phyloP scores from a whole-genome alignment of 2,113 vertebrate species.

The Lates calcarifer region DNA sequence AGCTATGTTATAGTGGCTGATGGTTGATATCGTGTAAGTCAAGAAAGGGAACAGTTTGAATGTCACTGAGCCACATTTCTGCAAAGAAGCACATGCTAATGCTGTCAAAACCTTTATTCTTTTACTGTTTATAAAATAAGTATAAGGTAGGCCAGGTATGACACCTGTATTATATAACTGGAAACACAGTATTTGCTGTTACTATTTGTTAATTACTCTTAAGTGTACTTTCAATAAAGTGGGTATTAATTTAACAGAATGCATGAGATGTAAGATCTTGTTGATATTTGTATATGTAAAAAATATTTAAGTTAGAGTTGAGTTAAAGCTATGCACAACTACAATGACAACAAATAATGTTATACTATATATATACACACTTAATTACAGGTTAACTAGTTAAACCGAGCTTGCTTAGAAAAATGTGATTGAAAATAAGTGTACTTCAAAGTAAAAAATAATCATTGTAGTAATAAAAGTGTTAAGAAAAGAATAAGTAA shows the following conservation, averaged over 20 bases:
- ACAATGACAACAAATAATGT: neutral
- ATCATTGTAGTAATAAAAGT: neutral
- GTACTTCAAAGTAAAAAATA: neutral
- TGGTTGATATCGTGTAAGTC: neutral
- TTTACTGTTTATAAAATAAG: conserved; percentile 7
- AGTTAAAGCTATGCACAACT: neutral
- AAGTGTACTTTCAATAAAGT: neutral
- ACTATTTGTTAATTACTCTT: neutral
- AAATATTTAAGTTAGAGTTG: neutral
- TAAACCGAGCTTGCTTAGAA: neutral
- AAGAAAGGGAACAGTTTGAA: conserved; percentile 21
- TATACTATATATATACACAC: neutral
- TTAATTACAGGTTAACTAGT: neutral
- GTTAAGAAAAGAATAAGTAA: neutral
- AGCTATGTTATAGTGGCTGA: neutral
- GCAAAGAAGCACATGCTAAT: conserved; percentile 38
- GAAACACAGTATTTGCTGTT: neutral
- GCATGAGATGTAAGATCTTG: neutral
- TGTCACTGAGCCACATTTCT: conserved; percentile 30
- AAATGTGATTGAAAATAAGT: neutral
- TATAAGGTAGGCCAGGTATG: neutral
- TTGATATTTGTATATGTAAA: neutral
- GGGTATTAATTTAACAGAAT: neutral
- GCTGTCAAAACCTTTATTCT: conserved; percentile 34
- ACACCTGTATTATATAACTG: neutral